Conservation (phyloP, 1,140 invertebrate genomes). For the Branchinecta lindahli region DNA sequence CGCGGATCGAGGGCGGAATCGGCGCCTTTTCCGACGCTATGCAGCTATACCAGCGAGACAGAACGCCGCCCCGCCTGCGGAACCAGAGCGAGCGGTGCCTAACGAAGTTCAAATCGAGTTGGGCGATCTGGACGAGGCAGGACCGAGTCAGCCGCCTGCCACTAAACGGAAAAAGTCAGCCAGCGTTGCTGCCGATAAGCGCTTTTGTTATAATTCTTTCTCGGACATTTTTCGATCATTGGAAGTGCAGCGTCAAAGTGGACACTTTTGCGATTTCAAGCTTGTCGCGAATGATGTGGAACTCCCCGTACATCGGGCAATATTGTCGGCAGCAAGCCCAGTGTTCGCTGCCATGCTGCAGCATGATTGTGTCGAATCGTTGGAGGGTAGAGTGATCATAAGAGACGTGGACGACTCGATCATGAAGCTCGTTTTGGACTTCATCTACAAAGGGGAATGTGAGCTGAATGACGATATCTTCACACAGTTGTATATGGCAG, state of each 20-base stretch:
- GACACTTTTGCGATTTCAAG: neutral
- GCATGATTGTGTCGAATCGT: neutral
- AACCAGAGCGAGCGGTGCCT: too few species aligned
- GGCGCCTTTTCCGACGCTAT: too few species aligned
- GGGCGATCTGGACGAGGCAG: too few species aligned
- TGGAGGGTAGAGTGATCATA: neutral
- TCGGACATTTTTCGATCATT: neutral
- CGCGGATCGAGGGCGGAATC: too few species aligned
- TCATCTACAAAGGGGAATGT: neutral
- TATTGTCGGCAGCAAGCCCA: neutral
- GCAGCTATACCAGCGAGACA: too few species aligned
- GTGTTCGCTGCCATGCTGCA: neutral
- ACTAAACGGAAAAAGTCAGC: neutral
- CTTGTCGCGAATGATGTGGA: neutral
- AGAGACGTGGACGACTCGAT: neutral
- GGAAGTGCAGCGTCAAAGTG: neutral
- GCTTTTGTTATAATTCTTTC: neutral
- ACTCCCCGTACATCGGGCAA: neutral
- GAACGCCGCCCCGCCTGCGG: too few species aligned
- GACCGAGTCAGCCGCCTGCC: too few species aligned
- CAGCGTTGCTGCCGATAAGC: neutral
- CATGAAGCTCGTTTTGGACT: neutral
- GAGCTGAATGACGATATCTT: neutral
- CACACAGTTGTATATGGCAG: neutral
- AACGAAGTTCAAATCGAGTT: too few species aligned